Base-by-base conservation (phyloP, 2,888 invertebrate species). In the Oxyscelio sp. region DNA sequence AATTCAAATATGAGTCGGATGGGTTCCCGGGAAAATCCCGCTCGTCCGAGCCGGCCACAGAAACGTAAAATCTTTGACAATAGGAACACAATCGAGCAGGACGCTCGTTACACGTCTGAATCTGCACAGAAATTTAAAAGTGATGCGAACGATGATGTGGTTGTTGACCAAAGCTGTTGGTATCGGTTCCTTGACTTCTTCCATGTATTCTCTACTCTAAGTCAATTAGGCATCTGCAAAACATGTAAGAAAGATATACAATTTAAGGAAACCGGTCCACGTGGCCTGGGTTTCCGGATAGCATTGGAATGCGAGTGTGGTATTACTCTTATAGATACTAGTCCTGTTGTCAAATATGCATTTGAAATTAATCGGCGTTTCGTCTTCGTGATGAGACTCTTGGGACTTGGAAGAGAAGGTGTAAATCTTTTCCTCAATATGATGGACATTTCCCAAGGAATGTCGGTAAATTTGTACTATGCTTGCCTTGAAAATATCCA, bases 371-470 rank as follows among this genome's bases (percentile, higher is more conserved):
- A 80, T 17, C 61, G 65, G 24, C n/a, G 71, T 15, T 31, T 80
- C 24, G 71, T 80, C 9, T 88, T 89, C 31, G 85, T 86, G n/a
- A 89, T 89, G 84, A 83, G 84, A 48, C 85, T 89, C 24, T 24
- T 90, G 17, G 87, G 87, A 50, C 38, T 89, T 38, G 86, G 56
- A 58, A 75, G 87, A 80, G 84, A 87, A 83, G 87, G 89, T 17
- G 73, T 89, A 11, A 90, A 90, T 50, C 27, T 88, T 9, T 90
- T 90, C 83, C 83, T 85, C 66, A 70, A 73, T 17, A 54, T 89
- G 43, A 87, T 89, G 88, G 85, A 88, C 58, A 40, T 87, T 5
- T 85, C 68, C 50, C 34, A 52, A 52, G 82, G 85, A 9, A 50
- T 86, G n/a, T 52, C 66, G 4, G 75, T 74, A 83, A 54, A 38